These are phyloP conservation scores for Ctenosaura bakeri DNA, from an alignment of 2,797 vertebrate species.

Conservation along the genomic window DNA sequence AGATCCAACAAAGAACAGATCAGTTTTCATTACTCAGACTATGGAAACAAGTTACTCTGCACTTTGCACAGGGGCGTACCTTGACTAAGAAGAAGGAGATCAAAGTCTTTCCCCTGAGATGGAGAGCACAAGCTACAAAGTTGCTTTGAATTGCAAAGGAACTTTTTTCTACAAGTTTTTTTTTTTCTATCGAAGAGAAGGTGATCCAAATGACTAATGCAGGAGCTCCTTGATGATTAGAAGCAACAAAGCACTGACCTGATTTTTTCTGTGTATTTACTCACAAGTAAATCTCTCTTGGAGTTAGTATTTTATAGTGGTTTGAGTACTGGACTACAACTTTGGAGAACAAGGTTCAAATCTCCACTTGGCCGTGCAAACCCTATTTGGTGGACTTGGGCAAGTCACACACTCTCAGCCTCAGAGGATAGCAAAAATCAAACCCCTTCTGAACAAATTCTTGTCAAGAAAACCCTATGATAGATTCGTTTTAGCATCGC, in stretches of 20 bases:
- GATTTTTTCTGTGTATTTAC: background rate
- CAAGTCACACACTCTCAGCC: too few species aligned
- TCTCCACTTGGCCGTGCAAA: too few species aligned
- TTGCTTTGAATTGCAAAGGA: conserved; percentile 30
- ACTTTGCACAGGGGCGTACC: conserved; percentile 43
- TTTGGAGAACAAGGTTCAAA: too few species aligned
- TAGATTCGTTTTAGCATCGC: too few species aligned
- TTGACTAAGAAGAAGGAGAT: conserved; percentile 47
- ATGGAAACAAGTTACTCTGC: conserved; percentile 20
- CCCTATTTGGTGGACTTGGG: too few species aligned
- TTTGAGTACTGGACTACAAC: too few species aligned
- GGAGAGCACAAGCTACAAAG: conserved; percentile 31
- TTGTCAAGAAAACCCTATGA: too few species aligned
- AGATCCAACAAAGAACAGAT: conserved; percentile 56
- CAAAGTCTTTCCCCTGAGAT: conserved; percentile 48
- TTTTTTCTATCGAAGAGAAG: background rate
- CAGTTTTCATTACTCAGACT: conserved; percentile 57
- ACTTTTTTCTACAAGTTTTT: conserved; percentile 14
- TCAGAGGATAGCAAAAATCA: too few species aligned
- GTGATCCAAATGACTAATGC: conserved; percentile 21
- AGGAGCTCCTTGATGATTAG: accelerated
- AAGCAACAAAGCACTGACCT: background rate
- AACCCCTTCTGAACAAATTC: too few species aligned
- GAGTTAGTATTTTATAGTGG: too few species aligned
- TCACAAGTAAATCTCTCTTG: background rate